Base-by-base conservation (phyloP, 2,113 vertebrate genomes). In the Podarcis muralis region DNA sequence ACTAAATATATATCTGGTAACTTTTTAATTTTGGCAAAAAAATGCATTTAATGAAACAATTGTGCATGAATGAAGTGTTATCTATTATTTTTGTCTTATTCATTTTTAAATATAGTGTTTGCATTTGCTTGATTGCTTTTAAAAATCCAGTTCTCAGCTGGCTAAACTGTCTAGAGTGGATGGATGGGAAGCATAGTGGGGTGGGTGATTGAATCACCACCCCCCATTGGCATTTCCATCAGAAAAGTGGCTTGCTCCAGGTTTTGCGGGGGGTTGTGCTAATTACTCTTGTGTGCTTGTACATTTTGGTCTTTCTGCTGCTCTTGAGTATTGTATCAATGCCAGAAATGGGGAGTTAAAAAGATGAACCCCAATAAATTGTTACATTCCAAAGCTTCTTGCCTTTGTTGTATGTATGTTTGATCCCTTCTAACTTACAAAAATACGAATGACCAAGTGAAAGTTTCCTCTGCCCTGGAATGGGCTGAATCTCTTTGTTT, bases 321-420 rank as follows among this genome's bases (percentile, higher is more conserved):
- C 97, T 97, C 95, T 97, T 97, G 95, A 95, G 87, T 97, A 97
- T 97, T 96, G 96, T 97, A 97, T 96, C 96, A 72, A 97, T 96
- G 97, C 97, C 97, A 97, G 97, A 97, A 97, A 96, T 94, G 95
- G 96, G 96, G 96, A 92, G 90, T 87, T 93, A 92, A 94, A 95
- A 94, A 92, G 92, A 92, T 91, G 43, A 77, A 92, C 93, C 95
- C 94, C 84, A 97, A 97, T 97, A 97, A 97, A 97, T 97, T 95
- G 97, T 97, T 97, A 97, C 97, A 97, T 97, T 97, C 97, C 97
- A 94, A 91, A 96, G 30, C 32, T 23, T 25, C 6, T 71, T 78
- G 32, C n/a, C 35, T 88, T 32, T 11, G 59, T 83, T 81, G 8
- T 32, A 3, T 0, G 5, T 74, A 57, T 72, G 53, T 85, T n/a